These are phyloP conservation scores for Mesoclemmys tuberculata DNA, from an alignment of 2,113 vertebrate species.

Conservation along the genomic window DNA sequence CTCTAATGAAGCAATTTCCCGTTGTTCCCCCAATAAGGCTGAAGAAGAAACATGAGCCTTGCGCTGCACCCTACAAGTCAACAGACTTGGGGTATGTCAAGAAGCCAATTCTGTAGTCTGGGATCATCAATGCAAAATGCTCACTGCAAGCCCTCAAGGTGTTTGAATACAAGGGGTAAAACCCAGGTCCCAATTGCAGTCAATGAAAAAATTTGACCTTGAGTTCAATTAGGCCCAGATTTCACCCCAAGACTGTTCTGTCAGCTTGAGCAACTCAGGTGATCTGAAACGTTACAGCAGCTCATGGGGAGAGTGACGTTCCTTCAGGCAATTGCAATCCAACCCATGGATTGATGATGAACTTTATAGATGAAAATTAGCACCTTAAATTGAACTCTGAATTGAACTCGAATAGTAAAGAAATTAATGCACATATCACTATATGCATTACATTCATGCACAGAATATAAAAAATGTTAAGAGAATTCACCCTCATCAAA, in stretches of 20 bases:
- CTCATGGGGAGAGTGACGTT: not conserved
- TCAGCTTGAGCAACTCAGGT: not conserved
- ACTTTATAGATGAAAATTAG: not conserved
- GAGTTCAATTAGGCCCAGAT: not conserved
- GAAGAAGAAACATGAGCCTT: not conserved
- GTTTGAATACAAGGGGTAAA: conserved; percentile 3
- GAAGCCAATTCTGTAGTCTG: not conserved
- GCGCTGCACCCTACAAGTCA: not conserved
- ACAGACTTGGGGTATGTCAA: not conserved
- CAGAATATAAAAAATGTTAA: conserved; percentile 1
- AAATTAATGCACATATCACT: conserved; percentile 2
- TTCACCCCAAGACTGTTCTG: not conserved
- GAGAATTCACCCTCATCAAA: not conserved
- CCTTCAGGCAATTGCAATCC: not conserved
- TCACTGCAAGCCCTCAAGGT: not conserved
- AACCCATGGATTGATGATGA: not conserved
- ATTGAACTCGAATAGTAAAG: not conserved
- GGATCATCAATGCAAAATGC: conserved; percentile 29
- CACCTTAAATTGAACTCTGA: conserved; percentile 37
- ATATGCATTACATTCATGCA: conserved; percentile 5
- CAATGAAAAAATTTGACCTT: conserved; percentile 16
- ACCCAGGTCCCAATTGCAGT: not conserved
- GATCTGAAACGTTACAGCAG: not conserved
- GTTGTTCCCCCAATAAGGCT: not conserved
- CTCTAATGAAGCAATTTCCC: not conserved